Percentiles rank a stretch among this genome's conserved stretches.
These are phyloP conservation scores for Ctenoplectra terminalis DNA, from an alignment of 1,140 invertebrate genomes.

Conservation along the genomic window DNA sequence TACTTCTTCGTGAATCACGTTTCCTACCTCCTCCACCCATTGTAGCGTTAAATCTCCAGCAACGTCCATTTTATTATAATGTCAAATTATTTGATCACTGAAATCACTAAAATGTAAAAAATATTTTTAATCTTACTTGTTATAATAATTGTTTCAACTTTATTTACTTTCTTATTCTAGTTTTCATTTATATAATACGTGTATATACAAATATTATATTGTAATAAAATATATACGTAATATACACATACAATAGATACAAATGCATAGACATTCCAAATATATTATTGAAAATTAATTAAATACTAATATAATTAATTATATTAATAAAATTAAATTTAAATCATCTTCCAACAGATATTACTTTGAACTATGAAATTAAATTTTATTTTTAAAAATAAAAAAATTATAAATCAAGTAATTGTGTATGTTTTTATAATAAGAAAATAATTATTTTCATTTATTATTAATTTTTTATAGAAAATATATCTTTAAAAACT, in stretches of 20 bases:
- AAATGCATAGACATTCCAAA: not conserved
- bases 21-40: constrained; percentile 84
- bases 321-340: not conserved
- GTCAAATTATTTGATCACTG: constrained; percentile 72
- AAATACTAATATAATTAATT: not conserved
- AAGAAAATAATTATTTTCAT: not conserved
- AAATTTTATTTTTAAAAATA: not conserved
- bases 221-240: not conserved
- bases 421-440: not conserved
- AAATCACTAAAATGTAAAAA: constrained; percentile 61
- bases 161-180: not conserved
- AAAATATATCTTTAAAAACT: not conserved
- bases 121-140: not conserved
- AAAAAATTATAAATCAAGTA: not conserved
- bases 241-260: not conserved
- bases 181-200: not conserved
- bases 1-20: constrained; percentile 85
- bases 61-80: constrained; percentile 74
- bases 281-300: not conserved
- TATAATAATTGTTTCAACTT: not conserved
- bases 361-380: not conserved
- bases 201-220: not conserved
- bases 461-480: not conserved
- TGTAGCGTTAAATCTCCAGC: constrained; percentile 81
- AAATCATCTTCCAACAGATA: too few species aligned